Percentiles rank a stretch among this genome's conserved stretches.
Evolutionary conservation across 2,888 invertebrate species (phyloP).

Genomic region (Hylaea fasciaria): DNA sequence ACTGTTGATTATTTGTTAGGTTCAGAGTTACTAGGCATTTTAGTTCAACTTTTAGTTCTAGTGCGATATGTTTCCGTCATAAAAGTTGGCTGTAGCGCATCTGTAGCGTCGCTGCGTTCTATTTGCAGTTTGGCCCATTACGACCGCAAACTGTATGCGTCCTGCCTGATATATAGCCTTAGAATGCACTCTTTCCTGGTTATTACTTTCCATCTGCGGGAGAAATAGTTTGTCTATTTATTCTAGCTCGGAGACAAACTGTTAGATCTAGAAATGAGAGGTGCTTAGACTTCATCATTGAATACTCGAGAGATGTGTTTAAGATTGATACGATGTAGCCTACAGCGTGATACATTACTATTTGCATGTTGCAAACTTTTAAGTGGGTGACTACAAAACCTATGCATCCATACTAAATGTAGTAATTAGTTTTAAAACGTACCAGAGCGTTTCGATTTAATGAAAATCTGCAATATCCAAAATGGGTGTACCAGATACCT

Average conservation of each 20-base stretch:
- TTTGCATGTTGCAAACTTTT: no score
- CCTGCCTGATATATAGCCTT: conserved; percentile 1
- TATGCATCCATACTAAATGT: no score
- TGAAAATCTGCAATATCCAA: no score
- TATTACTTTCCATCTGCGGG: conserved; percentile 1
- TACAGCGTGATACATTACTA: no score
- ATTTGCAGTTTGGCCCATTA: not conserved
- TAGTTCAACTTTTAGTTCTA: no score
- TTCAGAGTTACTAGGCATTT: no score
- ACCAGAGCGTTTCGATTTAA: no score
- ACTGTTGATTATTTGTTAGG: not conserved
- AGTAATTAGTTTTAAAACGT: no score
- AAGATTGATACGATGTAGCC: no score
- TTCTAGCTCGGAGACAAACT: not conserved
- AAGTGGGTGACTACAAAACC: no score
- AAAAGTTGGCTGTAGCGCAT: conserved; percentile 1
- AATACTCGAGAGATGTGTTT: no score
- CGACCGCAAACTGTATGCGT: conserved; percentile 1
- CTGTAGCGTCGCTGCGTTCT: not conserved
- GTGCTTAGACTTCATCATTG: not conserved
- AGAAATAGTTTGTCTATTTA: conserved; percentile 2
- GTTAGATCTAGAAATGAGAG: not conserved
- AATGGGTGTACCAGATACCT: no score
- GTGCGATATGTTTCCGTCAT: not conserved
- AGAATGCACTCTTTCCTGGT: conserved; percentile 3